Percentiles rank a stretch among this genome's conserved stretches.
These are phyloP conservation scores for Sphecodes monilicornis DNA, from an alignment of 2,888 invertebrate genomes.

Conservation along the genomic window DNA sequence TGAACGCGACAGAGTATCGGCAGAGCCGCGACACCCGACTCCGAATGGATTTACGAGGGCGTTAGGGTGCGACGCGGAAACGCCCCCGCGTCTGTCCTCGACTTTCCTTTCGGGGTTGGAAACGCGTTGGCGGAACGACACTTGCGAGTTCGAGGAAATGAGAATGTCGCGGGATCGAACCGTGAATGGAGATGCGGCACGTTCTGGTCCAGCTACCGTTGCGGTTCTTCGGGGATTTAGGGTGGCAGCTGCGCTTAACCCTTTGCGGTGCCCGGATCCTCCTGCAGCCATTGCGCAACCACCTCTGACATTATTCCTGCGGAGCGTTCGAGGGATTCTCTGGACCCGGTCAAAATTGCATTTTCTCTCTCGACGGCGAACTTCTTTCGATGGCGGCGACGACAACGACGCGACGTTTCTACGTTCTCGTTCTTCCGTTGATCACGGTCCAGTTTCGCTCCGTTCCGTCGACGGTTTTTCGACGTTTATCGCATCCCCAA, in stretches of 20 bases:
- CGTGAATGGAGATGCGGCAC: slow-evolving; percentile 37
- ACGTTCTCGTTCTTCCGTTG: neutral
- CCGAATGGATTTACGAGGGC: slow-evolving; percentile 47
- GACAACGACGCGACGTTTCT: neutral
- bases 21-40: slow-evolving; percentile 3
- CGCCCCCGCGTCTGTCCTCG: slow-evolving; percentile 37
- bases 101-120: slow-evolving; percentile 1
- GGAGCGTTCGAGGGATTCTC: neutral
- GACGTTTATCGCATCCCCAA: neutral
- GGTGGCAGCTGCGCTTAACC: slow-evolving; percentile 51
- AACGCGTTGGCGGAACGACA: slow-evolving; percentile 44
- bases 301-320: slow-evolving; percentile 30
- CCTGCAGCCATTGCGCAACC: slow-evolving; percentile 31
- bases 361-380: slow-evolving; percentile 1
- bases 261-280: slow-evolving; percentile 31
- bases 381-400: slow-evolving; percentile 11
- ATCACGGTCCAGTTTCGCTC: slow-evolving; percentile 15
- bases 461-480: neutral
- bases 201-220: slow-evolving; percentile 44
- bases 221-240: slow-evolving; percentile 50
- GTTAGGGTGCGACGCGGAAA: slow-evolving; percentile 30
- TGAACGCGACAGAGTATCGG: slow-evolving; percentile 29
- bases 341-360: slow-evolving; percentile 8
- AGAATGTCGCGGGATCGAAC: slow-evolving; percentile 56
- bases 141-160: slow-evolving; percentile 53